Percentiles rank a stretch among this genome's conserved stretches.
Evolutionary conservation across 1,140 invertebrate species (phyloP).

Genomic region (Hyles euphorbiae): DNA sequence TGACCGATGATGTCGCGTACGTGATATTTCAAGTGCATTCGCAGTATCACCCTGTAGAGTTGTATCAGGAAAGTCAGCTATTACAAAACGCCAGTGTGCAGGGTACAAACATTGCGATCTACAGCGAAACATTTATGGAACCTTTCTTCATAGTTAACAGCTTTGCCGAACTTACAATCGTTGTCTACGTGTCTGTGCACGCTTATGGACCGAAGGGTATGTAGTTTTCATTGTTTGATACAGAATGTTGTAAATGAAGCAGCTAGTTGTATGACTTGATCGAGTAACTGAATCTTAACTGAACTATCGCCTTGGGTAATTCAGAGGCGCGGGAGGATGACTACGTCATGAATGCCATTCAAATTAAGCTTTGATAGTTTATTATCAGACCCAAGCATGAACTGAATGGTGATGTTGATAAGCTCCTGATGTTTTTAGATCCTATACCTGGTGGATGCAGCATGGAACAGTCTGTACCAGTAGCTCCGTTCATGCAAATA

Average conservation of each 20-base stretch:
- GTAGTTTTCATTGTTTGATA: not conserved
- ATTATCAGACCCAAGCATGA: too few relatives aligned
- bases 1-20: slow-evolving; percentile 73
- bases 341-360: too few relatives aligned
- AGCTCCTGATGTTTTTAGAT: slow-evolving; percentile 66
- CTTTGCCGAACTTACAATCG: slow-evolving; percentile 51
- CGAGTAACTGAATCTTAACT: too few relatives aligned
- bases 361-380: too few relatives aligned
- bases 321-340: too few relatives aligned
- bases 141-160: too few relatives aligned
- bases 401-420: too few relatives aligned
- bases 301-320: too few relatives aligned
- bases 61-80: slow-evolving; percentile 58
- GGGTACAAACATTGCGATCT: slow-evolving; percentile 81
- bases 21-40: slow-evolving; percentile 82
- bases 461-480: slow-evolving; percentile 80
- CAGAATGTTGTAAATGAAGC: too few relatives aligned
- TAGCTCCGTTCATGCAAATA: slow-evolving; percentile 78
- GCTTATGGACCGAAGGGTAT: slow-evolving; percentile 58
- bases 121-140: slow-evolving; percentile 48
- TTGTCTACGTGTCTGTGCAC: slow-evolving; percentile 68
- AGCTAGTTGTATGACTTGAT: too few relatives aligned
- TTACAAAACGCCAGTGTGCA: slow-evolving; percentile 28
- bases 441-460: slow-evolving; percentile 88
- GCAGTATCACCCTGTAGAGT: slow-evolving; percentile 77